Conservation (phyloP, 53 echinoderm and acorn worm genomes). For the Glandiceps talaboti region DNA sequence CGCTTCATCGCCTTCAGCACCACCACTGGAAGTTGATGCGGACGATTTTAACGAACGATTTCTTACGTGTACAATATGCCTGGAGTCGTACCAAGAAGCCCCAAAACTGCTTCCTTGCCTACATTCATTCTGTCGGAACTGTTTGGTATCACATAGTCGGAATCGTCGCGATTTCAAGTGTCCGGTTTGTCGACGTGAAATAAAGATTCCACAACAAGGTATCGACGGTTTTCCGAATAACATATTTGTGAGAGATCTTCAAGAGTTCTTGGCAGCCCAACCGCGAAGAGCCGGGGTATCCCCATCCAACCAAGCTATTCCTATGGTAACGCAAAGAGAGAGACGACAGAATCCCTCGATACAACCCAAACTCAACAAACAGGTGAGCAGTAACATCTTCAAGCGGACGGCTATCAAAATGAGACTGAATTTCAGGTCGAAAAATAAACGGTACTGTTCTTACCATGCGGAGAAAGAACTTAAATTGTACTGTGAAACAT, state of each 20-base stretch:
- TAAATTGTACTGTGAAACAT: conserved; percentile 14
- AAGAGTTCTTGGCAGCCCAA: conserved; percentile 16
- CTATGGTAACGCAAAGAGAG: conserved; percentile 12
- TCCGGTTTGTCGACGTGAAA: conserved; percentile 17
- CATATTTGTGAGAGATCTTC: conserved; percentile 14
- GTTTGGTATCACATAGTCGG: neutral
- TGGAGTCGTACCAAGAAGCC: conserved; percentile 16
- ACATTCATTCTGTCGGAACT: conserved; percentile 16
- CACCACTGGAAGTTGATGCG: conserved; percentile 1
- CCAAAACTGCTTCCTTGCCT: conserved; percentile 19
- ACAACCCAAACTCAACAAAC: conserved; percentile 14
- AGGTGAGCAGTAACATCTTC: conserved; percentile 16
- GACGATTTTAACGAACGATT: conserved; percentile 22
- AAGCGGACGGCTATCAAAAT: conserved; percentile 12
- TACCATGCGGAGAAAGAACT: conserved; percentile 23
- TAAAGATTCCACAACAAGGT: conserved; percentile 13
- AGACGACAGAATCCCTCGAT: neutral
- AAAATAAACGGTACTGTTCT: conserved; percentile 13
- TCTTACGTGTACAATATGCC: conserved; percentile 20
- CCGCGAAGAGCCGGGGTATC: conserved; percentile 8
- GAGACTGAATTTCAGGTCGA: conserved; percentile 14
- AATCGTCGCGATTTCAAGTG: conserved; percentile 9
- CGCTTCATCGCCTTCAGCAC: neutral
- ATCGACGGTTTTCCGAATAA: conserved; percentile 8
- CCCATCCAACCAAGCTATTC: neutral